Base-by-base conservation (phyloP, 2,888 invertebrate species). In the Mesoligia furuncula region DNA sequence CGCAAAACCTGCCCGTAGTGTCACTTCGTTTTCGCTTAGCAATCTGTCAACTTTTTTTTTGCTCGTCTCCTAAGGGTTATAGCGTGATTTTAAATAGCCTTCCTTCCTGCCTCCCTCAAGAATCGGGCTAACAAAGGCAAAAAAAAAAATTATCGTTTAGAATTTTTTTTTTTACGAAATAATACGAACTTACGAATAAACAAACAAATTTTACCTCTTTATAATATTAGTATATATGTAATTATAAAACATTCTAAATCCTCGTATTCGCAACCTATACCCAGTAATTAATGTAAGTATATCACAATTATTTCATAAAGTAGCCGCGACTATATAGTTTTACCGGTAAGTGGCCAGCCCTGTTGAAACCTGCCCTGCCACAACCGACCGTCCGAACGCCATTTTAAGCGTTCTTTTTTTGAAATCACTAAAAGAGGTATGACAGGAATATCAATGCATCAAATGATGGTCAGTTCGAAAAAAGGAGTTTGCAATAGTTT, bases 291-390 rank as follows among this genome's bases (percentile, higher is more conserved):
- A 72, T 66, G 7, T 27, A n/a, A n/a, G n/a, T n/a, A 24, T 51
- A 67, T 36, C 13, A 45, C 15, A 72, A 27, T 27, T 31, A 79
- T 62, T 62, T 48, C 8, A 73, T 59, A 27, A 36, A 70, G 81
- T 68, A 65, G 54, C 39, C 1, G 17, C 20, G 0, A 57, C 24
- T 8, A 57, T 1, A 59, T 1, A 59, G 73, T 57, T n/a, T 73
- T 4, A 71, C 20, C 57, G 36, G 31, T 4, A 31, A 61, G 24
- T n/a, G 31, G 71, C n/a, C 80, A 83, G 24, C 84, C 84, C 84
- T 84, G 31, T 36, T 9, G 15, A 76, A 84, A 76, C 84, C 79
- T 84, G 84, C 93, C 95, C 95, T 94, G 90, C 95, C 95, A 92
- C 94, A 95, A 95, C 94, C 91, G 73, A 71, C 45, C 70, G 39